Conservation (phyloP, 2,113 vertebrate genomes). For the Hippocampus mohnikei region DNA sequence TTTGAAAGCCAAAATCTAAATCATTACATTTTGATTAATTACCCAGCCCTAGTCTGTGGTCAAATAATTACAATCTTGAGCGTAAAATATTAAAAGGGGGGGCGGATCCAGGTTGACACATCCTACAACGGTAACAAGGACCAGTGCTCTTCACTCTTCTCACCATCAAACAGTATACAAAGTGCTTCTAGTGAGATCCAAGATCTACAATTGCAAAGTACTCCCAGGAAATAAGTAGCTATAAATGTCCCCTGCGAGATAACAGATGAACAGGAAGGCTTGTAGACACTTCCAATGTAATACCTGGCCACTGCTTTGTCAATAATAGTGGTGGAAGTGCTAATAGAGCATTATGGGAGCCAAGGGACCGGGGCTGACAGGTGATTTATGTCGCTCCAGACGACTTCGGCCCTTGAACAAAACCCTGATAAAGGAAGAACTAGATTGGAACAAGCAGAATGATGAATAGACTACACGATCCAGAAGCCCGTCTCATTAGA, state of each 20-base stretch:
- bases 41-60: no score
- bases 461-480: conserved; percentile 96
- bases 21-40: no score
- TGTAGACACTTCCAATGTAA: conserved; percentile 19
- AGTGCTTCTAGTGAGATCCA: not conserved
- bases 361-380: conserved; percentile 70
- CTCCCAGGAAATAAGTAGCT: conserved; percentile 28
- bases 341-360: conserved; percentile 96
- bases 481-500: conserved; percentile 97
- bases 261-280: conserved; percentile 16
- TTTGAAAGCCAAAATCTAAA: no score
- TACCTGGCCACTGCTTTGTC: conserved; percentile 86
- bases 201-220: conserved; percentile 1
- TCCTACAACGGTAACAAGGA: not conserved
- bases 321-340: conserved; percentile 76
- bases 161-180: not conserved
- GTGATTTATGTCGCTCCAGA: conserved; percentile 94
- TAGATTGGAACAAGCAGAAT: conserved; percentile 98
- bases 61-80: not conserved
- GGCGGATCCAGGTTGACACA: not conserved
- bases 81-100: not conserved
- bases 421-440: conserved; percentile 93
- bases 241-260: conserved; percentile 22
- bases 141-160: not conserved
- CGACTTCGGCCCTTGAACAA: conserved; percentile 91